phyloP scores from a whole-genome alignment of 2,113 vertebrate species.

The Calcarius ornatus region DNA sequence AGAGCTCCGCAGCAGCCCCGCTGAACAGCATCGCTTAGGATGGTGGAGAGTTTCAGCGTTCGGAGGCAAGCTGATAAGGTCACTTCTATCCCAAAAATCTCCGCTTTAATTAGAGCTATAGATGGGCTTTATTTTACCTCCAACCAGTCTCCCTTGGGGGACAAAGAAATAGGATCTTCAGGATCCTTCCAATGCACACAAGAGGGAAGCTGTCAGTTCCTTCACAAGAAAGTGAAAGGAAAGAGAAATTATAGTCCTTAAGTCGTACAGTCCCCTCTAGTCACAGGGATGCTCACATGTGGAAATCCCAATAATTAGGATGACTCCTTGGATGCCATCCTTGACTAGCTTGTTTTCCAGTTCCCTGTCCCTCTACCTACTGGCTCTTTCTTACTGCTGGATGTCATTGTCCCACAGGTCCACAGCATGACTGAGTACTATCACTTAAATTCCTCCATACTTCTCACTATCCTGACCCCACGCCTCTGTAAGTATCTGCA shows the following conservation, averaged over 20 bases:
- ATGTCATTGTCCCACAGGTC: not conserved
- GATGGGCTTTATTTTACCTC: not conserved
- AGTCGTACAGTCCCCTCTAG: rapidly evolving
- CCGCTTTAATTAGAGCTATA: not conserved
- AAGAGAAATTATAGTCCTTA: not conserved
- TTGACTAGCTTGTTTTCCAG: not conserved
- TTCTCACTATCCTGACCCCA: not conserved
- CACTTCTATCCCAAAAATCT: not conserved
- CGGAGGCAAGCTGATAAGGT: not conserved
- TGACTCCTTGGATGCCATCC: not conserved
- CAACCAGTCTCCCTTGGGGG: rapidly evolving
- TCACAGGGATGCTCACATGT: not conserved
- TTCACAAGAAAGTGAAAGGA: not conserved
- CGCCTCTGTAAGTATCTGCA: not conserved
- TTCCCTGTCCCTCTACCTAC: rapidly evolving
- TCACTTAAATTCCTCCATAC: not conserved
- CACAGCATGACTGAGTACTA: not conserved
- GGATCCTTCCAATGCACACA: not conserved
- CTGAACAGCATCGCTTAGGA: not conserved
- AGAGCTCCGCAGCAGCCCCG: too few relatives aligned
- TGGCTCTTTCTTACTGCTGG: not conserved
- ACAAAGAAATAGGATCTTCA: not conserved
- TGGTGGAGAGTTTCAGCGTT: not conserved
- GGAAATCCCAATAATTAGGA: not conserved
- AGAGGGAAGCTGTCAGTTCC: rapidly evolving